phyloP scores from a whole-genome alignment of 2,113 vertebrate species.

The Coregonus clupeaformis region DNA sequence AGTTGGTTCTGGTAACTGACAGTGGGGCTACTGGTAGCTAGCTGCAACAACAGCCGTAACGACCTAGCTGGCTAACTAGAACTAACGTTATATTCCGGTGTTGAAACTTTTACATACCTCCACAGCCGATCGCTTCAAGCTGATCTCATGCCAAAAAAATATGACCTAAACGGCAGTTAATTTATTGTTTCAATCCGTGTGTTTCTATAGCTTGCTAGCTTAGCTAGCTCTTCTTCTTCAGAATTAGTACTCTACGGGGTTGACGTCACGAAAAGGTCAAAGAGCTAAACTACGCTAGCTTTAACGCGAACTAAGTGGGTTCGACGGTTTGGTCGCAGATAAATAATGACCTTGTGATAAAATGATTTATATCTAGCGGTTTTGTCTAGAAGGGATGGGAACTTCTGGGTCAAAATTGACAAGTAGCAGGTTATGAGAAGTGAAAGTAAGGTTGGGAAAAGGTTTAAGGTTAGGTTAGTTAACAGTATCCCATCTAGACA shows the following conservation, averaged over 20 bases:
- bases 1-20: not conserved
- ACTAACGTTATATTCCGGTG: not conserved
- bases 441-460: too few relatives aligned
- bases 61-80: not conserved
- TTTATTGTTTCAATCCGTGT: not conserved
- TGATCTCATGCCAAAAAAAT: not conserved
- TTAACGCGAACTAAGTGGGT: too few relatives aligned
- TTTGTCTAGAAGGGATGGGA: too few relatives aligned
- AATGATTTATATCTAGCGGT: too few relatives aligned
- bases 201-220: not conserved
- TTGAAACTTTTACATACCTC: not conserved
- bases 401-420: too few relatives aligned
- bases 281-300: not conserved
- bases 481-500: too few relatives aligned
- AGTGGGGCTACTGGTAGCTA: not conserved
- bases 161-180: not conserved
- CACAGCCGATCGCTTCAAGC: too few relatives aligned
- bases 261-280: conserved; percentile 3
- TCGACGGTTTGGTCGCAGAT: too few relatives aligned
- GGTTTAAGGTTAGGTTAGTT: too few relatives aligned
- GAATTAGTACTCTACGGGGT: not conserved
- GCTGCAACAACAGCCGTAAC: not conserved
- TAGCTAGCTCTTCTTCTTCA: too few relatives aligned
- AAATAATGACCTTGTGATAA: too few relatives aligned
- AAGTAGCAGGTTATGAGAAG: too few relatives aligned